Base-by-base conservation (phyloP, 2,797 vertebrate genomes). In the Rhinophrynus dorsalis region DNA sequence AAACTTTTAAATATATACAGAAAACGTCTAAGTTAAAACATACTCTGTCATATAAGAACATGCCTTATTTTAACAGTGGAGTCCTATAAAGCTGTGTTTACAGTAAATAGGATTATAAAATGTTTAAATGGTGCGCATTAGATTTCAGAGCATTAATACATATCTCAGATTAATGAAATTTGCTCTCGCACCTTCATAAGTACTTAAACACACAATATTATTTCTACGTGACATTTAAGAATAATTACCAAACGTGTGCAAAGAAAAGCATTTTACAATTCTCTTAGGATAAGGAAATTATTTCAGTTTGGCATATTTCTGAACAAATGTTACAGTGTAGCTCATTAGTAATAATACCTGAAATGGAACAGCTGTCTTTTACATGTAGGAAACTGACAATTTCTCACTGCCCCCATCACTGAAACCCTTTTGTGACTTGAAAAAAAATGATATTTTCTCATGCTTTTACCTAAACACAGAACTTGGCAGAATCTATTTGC, bases 281-380 rank as follows among this genome's bases (percentile, higher is more conserved):
- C 92, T 91, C 90, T 58, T 74, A 90, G 88, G 93, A 90, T 87
- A 84, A 91, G 86, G 84, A 89, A 90, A 91, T 90, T 86, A 91
- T 90, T 91, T 89, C 92, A 93, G 92, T 94, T 92, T 94, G 89
- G 92, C 88, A 90, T 90, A 91, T 90, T 85, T 87, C 84, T 84
- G 85, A 89, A 87, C 86, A 90, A 90, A 88, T 84, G 86, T 79
- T 88, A 89, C 88, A 87, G 86, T 90, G 87, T 92, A 86, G 90
- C 90, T 91, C 84, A 89, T 93, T 94, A 93, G 92, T 92, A 95
- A 93, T 90, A 92, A 89, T 93, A 96, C 94, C 94, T 95, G 93
- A 93, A 91, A 94, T 90, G 92, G 89, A 94, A 95, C 94, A 97
- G 93, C 94, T 97, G 94, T 90, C 92, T 92, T 89, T 88, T 89